A percentile compares a stretch with the other conserved stretches of the same genome.
Evolutionary conservation across 1,140 invertebrate species (phyloP).

Genomic region (Drosophila mayri): DNA sequence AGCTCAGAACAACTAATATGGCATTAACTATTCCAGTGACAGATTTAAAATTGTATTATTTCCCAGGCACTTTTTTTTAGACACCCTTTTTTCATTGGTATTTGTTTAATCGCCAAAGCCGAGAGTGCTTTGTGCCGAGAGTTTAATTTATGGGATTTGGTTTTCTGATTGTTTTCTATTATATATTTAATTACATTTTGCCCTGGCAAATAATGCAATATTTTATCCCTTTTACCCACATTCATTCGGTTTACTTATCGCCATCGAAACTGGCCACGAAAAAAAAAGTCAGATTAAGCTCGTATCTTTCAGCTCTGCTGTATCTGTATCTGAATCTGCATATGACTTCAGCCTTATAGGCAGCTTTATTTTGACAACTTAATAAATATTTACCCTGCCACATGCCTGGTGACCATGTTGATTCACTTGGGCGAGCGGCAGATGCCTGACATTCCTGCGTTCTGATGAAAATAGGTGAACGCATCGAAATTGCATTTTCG

Average conservation of each 20-base stretch:
- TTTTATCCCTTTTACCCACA: constrained; percentile 26
- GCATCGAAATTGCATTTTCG: constrained; percentile 33
- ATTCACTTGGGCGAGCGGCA: constrained; percentile 13
- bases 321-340: constrained; percentile 17
- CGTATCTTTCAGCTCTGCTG: constrained; percentile 14
- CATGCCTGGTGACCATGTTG: constrained; percentile 26
- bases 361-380: constrained; percentile 24
- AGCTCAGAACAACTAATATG: constrained; percentile 76
- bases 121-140: constrained; percentile 32
- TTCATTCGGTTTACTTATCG: constrained; percentile 61
- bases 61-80: constrained; percentile 8
- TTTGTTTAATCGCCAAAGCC: constrained; percentile 43
- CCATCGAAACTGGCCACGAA: constrained; percentile 19
- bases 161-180: constrained; percentile 77
- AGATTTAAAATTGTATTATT: constrained; percentile 63
- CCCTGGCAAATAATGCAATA: constrained; percentile 53
- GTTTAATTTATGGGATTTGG: constrained; percentile 79
- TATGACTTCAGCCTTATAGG: constrained; percentile 38
- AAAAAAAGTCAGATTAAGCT: constrained; percentile 25
- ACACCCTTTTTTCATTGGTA: not conserved
- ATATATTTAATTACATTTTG: constrained; percentile 74
- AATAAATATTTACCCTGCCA: constrained; percentile 51
- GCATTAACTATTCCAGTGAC: constrained; percentile 75
- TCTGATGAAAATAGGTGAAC: constrained; percentile 20
- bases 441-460: constrained; percentile 26